These are phyloP conservation scores for Mycteria americana DNA, from an alignment of 2,797 vertebrate species.

Conservation along the genomic window DNA sequence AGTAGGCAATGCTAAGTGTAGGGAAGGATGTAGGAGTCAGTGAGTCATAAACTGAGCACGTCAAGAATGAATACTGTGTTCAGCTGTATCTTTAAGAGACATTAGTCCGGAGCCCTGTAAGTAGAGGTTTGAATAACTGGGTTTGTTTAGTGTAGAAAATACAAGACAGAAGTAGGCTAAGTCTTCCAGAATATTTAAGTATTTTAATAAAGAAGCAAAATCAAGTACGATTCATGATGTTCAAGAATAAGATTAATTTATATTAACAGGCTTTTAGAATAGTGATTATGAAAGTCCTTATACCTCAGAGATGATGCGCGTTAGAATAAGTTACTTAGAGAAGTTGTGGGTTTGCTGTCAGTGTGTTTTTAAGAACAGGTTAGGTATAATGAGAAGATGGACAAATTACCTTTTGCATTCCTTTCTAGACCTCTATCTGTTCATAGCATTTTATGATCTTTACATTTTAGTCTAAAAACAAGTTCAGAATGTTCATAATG, in stretches of 20 bases:
- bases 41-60: neutral
- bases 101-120: neutral
- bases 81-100: neutral
- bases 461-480: neutral
- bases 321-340: neutral
- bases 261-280: neutral
- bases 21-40: neutral
- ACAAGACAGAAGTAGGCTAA: neutral
- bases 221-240: neutral
- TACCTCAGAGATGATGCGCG: neutral
- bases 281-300: neutral
- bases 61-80: neutral
- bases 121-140: rapidly evolving
- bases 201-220: neutral
- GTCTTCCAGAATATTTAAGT: neutral
- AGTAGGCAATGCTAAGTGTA: neutral
- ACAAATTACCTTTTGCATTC: neutral
- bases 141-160: neutral
- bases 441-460: neutral
- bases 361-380: neutral
- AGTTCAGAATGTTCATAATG: neutral
- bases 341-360: neutral
- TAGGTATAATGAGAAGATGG: neutral
- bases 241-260: neutral
- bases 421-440: neutral